Base-by-base conservation (phyloP, 2,888 invertebrate genomes). In the Drosophila fulvimacula region DNA sequence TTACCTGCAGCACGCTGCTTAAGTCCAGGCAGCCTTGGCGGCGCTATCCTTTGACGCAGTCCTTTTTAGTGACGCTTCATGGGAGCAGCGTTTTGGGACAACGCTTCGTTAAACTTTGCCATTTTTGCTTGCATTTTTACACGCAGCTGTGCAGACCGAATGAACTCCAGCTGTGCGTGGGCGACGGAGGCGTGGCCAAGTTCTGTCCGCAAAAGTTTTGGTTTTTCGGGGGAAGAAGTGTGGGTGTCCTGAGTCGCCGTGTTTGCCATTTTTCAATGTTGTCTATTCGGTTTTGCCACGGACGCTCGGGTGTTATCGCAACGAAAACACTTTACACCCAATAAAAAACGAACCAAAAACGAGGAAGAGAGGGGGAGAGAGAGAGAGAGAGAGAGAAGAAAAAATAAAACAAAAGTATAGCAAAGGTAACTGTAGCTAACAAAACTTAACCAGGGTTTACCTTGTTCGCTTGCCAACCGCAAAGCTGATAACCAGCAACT, bases 251-350 rank as follows among this genome's bases (percentile, higher is more conserved):
- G 30, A 41, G 39, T 5, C 58, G 63, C 30, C 60, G 46, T 82
- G 69, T 74, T 74, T 79, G 73, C 82, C 62, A 73, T 73, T 73
- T 71, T 76, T 81, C 81, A 77, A 70, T 73, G 80, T 76, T 75
- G 75, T 71, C 64, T 72, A 59, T 70, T 61, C 66, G 55, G 55
- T 21, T 60, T 49, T 60, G 62, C 44, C 21, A 30, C 46, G 21
- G 21, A 21, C 51, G 19, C 7, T 38, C 51, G 51, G 55, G 62
- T 75, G 78, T 82, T 82, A 82, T 84, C 85, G 80, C 68, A 69
- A 76, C 59, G 69, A 78, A 85, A 82, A 80, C 80, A 82, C 80
- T 83, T 84, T 82, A 78, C 82, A 82, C 79, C 76, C 81, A 82
- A 85, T 85, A 82, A 80, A 82, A 62, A 64, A 57, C 44, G 32